Evolutionary conservation across 2,113 vertebrate genomes (phyloP), one percentile per base, ranked within the genome.

Genomic region (Parus major): DNA sequence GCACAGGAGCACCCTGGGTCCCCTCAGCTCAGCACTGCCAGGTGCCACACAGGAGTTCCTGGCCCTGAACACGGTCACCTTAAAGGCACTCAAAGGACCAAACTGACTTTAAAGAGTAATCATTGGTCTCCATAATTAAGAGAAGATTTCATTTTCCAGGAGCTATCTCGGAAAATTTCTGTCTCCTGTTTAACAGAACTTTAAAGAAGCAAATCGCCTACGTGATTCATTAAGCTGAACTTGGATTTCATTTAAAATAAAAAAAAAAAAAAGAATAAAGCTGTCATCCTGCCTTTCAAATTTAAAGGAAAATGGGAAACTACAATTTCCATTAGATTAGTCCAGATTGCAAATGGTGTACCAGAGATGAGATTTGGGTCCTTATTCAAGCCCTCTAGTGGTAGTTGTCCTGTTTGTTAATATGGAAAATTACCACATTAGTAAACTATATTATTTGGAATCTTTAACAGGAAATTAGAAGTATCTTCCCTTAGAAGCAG

Each of bases 371-470:
- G 22, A 49, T 49, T 31, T 75, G 55, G 7, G 36, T 55, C 52
- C 9, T 71, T 49, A 20, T 39, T 64, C 68, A 90, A 92, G 88
- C 92, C 94, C 88, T 93, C 90, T 93, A 94, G 85, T 88, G 88
- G 94, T 61, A 61, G 33, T 49, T 60, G 35, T 14, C 33, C 20
- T 57, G 15, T 68, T 71, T 73, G 18, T 75, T 68, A 46, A 81
- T 10, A 29, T 8, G 50, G 50, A 27, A 73, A 59, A 75, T 63
- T 60, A 8, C 16, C 49, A 15, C 31, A 11, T 70, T 49, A 50
- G 4, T 75, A 8, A 53, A 9, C 16, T 25, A 17, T 15, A 36
- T 79, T 50, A 29, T 57, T 63, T 59, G 35, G 33, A 68, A 77
- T 36, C 3, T 42, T 78, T 75, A 60, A 47, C 5, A 68, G 60